Base-by-base conservation (phyloP, 2,113 vertebrate species). In the Callaeas wilsoni region DNA sequence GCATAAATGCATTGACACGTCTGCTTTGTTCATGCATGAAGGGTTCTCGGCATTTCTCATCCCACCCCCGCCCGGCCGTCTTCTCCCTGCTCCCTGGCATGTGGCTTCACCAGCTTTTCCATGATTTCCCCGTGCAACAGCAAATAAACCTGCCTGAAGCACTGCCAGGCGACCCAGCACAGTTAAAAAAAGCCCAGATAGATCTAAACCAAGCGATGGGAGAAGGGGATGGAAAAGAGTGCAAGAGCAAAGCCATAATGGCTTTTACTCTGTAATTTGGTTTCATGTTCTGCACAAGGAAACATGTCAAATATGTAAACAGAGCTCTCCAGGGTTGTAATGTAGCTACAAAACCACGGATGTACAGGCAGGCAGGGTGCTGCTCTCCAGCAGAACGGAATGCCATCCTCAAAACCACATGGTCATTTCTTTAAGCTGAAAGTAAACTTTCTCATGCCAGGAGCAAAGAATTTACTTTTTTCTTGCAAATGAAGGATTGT, bases 251-350 rank as follows among this genome's bases (percentile, higher is more conserved):
- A 95, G 95, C 97, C 79, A 69, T 94, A 81, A 50, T 69, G 68
- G 88, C 85, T 95, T 97, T 94, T 93, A 81, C 97, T 97, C 73
- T 98, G 79, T 97, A 97, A 98, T 98, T 98, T 98, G 96, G 97
- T 97, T 97, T 98, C 97, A 95, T 97, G 97, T 98, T 98, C 96
- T 97, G 96, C 95, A 92, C 96, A 96, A 94, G 98, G 95, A 98
- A 98, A 98, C 98, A 98, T 94, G 97, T 95, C 29, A 98, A 98
- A 97, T 98, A 98, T 98, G 98, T 98, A 98, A 98, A 98, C 97
- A 97, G 97, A 63, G 30, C 93, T 96, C 96, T 97, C 95, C 52
- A 94, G 97, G 93, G 88, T 87, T 96, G 91, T 93, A 94, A 92
- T 80, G 93, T 57, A 90, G 95, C 97, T 92, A 93, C 96, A 96